A percentile compares a stretch with the other conserved stretches of the same genome.
Conservation (phyloP, 2,888 invertebrate genomes). For the Scrobipalpa costella region DNA sequence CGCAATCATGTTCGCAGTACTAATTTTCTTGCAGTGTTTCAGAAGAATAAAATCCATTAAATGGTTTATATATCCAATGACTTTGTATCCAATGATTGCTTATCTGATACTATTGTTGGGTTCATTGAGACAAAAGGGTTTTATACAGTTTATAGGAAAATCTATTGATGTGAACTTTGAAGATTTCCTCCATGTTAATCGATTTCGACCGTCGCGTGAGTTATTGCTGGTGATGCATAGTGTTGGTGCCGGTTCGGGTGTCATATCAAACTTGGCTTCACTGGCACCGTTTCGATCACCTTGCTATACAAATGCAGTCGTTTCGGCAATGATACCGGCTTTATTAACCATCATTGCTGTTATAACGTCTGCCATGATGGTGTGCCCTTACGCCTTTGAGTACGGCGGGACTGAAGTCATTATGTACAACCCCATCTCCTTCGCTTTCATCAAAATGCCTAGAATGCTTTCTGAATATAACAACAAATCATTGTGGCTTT, state of each 20-base stretch:
- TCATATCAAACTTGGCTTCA: constrained; percentile 54
- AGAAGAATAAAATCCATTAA: constrained; percentile 49
- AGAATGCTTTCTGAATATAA: constrained; percentile 54
- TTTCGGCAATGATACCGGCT: constrained; percentile 46
- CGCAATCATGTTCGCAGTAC: constrained; percentile 48
- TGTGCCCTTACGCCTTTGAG: constrained; percentile 59
- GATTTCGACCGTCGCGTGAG: background rate
- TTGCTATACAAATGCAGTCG: constrained; percentile 60
- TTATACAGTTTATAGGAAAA: constrained; percentile 53
- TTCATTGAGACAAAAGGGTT: constrained; percentile 66
- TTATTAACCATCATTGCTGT: constrained; percentile 46
- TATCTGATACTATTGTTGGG: constrained; percentile 55
- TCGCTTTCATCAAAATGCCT: constrained; percentile 61
- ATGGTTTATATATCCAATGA: constrained; percentile 45
- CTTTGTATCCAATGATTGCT: constrained; percentile 48
- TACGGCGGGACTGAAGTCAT: constrained; percentile 43
- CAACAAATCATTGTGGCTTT: constrained; percentile 48
- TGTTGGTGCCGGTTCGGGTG: constrained; percentile 58
- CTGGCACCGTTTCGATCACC: constrained; percentile 58
- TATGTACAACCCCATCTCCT: constrained; percentile 42
- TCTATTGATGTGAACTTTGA: constrained; percentile 49
- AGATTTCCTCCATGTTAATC: background rate
- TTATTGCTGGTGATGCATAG: constrained; percentile 43
- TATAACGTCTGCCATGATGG: constrained; percentile 54
- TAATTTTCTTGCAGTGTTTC: constrained; percentile 55